Evolutionary conservation across 2,888 invertebrate species (phyloP), one percentile per base, ranked within the genome.

Genomic region (Trissolcus brochymenae): DNA sequence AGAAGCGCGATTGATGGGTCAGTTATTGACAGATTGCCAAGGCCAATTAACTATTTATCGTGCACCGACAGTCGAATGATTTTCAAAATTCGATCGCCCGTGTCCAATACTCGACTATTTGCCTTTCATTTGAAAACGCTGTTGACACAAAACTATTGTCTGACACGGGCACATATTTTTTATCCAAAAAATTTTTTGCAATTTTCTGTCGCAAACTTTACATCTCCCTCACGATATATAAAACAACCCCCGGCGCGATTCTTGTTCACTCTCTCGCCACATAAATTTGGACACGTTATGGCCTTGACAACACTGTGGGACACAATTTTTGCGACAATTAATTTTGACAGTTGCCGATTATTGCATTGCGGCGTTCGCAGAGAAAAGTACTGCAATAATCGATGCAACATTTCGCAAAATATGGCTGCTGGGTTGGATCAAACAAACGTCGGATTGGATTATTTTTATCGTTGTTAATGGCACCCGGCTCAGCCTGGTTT

Each of bases 391-490:
- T 51, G 50, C 50, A 73, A 73, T 72, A 72, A 77, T 77, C 73
- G 60, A 14, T 53, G 35, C 68, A 60, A 53, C 65, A 73, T 64
- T 43, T 72, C 21, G 77, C 40, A 68, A 77, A 72, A 71, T 71
- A 79, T 65, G 84, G 82, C 79, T 82, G 82, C 82, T 83, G 86
- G 25, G 84, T 87, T 35, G 84, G 86, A 87, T 87, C 87, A 87
- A 87, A 87, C 87, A 86, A 87, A 87, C 84, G 86, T 85, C 81
- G 84, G 82, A 87, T 87, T 85, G 84, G 84, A 87, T 87, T 87
- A 87, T 88, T 87, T 88, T 87, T 85, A 86, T 86, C 85, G 85
- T 84, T 85, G 85, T 86, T 87, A 87, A 87, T 87, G 85, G 85
- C 83, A 82, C 81, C 35, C 81, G 82, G 84, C 82, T 82, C 82